Conservation (phyloP, 2,888 invertebrate genomes). For the Stenolophus ochropezus region DNA sequence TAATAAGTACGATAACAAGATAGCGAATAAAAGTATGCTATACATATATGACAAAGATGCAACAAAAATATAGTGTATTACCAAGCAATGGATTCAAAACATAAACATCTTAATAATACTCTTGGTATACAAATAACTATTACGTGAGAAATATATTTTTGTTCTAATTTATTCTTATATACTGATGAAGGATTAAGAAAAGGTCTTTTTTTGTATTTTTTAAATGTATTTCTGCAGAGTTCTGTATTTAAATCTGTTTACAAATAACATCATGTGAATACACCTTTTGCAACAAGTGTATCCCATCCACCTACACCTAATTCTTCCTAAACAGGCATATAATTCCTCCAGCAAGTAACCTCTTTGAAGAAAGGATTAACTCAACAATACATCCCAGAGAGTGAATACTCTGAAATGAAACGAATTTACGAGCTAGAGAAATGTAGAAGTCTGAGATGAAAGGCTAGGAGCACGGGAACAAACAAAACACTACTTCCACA, state of each 20-base stretch:
- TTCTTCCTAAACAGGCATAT: slow-evolving; percentile 32
- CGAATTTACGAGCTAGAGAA: slow-evolving; percentile 29
- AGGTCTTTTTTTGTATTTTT: too few species aligned
- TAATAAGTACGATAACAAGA: too few species aligned
- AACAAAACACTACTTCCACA: slow-evolving; percentile 40
- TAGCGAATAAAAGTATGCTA: too few species aligned
- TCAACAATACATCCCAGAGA: slow-evolving; percentile 6
- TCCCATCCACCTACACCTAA: slow-evolving; percentile 14
- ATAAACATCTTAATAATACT: too few species aligned
- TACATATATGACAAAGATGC: too few species aligned
- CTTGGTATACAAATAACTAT: too few species aligned
- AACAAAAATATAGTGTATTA: too few species aligned
- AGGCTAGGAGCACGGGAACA: slow-evolving; percentile 30
- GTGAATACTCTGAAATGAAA: slow-evolving; percentile 24
- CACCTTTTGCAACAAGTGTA: neutral
- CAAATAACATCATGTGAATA: neutral
- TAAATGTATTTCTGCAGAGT: neutral
- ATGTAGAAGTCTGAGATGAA: slow-evolving; percentile 27
- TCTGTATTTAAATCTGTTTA: neutral
- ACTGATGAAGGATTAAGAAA: too few species aligned
- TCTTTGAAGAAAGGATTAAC: slow-evolving; percentile 13
- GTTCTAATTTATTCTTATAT: too few species aligned
- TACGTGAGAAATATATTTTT: too few species aligned
- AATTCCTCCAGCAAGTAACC: slow-evolving; percentile 22
- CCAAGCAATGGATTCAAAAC: too few species aligned